Evolutionary conservation across 2,797 vertebrate species (phyloP).

Genomic region (Scolopax bukidnonensis): DNA sequence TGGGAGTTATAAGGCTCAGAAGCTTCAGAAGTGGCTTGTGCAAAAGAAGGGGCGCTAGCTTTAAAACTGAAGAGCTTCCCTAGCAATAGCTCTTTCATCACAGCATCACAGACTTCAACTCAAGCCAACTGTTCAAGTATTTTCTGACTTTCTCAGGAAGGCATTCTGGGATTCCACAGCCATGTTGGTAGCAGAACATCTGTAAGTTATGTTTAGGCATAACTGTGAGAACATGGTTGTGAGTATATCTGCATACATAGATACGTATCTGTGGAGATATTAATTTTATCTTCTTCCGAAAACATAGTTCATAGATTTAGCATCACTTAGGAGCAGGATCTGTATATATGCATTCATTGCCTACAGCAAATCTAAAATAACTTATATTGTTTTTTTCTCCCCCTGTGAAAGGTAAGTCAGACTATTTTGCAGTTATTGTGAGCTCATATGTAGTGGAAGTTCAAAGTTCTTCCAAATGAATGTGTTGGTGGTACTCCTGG

Average conservation of each 20-base stretch:
- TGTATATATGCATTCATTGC: rapidly evolving
- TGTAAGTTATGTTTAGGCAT: not conserved
- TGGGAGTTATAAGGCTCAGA: not conserved
- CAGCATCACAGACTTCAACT: not conserved
- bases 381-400: not conserved
- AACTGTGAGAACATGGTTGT: not conserved
- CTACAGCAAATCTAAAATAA: not conserved
- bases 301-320: not conserved
- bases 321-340: not conserved
- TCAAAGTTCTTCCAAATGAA: not conserved
- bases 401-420: rapidly evolving
- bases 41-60: not conserved
- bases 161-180: not conserved
- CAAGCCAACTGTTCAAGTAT: not conserved
- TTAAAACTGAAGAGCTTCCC: not conserved
- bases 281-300: not conserved
- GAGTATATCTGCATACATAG: not conserved
- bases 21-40: not conserved
- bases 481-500: not conserved
- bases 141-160: not conserved
- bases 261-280: not conserved
- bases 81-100: not conserved
- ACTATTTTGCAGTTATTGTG: not conserved
- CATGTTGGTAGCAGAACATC: not conserved
- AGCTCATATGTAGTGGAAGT: not conserved